Evolutionary conservation across 2,797 vertebrate genomes (phyloP).

Genomic region (Falco naumanni): DNA sequence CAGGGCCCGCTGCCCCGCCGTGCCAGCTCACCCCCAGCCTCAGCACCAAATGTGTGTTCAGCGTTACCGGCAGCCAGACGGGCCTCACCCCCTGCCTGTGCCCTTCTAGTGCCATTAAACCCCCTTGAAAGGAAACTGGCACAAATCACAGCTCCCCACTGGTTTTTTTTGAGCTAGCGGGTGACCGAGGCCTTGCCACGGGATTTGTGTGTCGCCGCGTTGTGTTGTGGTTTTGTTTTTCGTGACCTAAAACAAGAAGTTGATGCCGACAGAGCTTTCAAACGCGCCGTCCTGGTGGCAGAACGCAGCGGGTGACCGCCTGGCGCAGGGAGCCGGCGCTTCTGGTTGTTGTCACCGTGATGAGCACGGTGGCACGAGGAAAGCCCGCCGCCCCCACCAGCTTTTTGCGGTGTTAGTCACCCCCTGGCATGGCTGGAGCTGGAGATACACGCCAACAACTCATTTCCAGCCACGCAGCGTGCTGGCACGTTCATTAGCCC

Average conservation of each 20-base stretch:
- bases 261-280: fast-evolving
- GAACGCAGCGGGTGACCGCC: no score
- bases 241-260: not conserved
- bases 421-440: no score
- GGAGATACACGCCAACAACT: no score
- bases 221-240: not conserved
- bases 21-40: no score
- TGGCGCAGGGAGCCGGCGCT: no score
- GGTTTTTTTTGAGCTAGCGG: not conserved
- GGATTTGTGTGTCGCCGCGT: fast-evolving
- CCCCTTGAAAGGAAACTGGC: not conserved
- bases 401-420: no score
- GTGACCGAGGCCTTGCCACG: fast-evolving
- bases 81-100: not conserved
- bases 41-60: fast-evolving
- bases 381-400: no score
- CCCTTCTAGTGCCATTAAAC: not conserved
- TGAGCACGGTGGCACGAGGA: fast-evolving
- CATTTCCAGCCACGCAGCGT: fast-evolving
- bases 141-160: fast-evolving
- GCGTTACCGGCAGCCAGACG: not conserved
- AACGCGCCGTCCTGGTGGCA: fast-evolving
- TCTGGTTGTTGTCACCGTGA: fast-evolving
- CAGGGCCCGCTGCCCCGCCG: not conserved
- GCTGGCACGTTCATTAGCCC: fast-evolving